These are phyloP conservation scores for Pteronura brasiliensis DNA, from an alignment of 2,113 vertebrate genomes.

Conservation along the genomic window DNA sequence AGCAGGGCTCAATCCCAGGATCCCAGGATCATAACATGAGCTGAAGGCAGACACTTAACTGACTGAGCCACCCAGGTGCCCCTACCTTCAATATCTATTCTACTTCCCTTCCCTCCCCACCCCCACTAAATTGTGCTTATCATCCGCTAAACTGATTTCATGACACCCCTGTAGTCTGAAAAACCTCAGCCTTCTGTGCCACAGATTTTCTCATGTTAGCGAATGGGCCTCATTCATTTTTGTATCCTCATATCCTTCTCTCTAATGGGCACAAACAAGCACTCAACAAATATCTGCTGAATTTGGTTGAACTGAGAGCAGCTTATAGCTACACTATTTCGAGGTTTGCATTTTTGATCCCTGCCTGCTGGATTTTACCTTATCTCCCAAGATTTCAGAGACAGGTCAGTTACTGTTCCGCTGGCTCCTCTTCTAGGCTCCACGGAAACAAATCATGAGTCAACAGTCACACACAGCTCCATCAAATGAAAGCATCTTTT, in stretches of 20 bases:
- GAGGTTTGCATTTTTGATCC: neutral
- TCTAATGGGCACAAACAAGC: neutral
- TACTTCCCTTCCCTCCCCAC: neutral
- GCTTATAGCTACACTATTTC: neutral
- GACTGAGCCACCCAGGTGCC: neutral
- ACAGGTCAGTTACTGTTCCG: neutral
- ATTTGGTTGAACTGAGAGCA: neutral
- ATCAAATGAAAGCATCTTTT: neutral
- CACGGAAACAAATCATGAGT: neutral
- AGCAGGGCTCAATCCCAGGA: neutral
- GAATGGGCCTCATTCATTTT: neutral
- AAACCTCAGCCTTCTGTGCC: neutral
- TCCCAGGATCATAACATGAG: neutral
- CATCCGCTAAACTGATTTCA: neutral
- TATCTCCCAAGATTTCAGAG: neutral
- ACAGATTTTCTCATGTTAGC: neutral
- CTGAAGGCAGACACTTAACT: neutral
- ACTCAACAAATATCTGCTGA: neutral
- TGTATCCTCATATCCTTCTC: neutral
- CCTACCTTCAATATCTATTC: neutral
- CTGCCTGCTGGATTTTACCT: neutral
- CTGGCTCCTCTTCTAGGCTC: neutral
- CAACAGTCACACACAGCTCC: neutral
- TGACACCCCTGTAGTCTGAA: neutral
- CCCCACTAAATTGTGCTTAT: neutral